A percentile compares a stretch with the other conserved stretches of the same genome.
Evolutionary conservation across 1,140 invertebrate genomes (phyloP).

Genomic region (Drosophila teissieri): DNA sequence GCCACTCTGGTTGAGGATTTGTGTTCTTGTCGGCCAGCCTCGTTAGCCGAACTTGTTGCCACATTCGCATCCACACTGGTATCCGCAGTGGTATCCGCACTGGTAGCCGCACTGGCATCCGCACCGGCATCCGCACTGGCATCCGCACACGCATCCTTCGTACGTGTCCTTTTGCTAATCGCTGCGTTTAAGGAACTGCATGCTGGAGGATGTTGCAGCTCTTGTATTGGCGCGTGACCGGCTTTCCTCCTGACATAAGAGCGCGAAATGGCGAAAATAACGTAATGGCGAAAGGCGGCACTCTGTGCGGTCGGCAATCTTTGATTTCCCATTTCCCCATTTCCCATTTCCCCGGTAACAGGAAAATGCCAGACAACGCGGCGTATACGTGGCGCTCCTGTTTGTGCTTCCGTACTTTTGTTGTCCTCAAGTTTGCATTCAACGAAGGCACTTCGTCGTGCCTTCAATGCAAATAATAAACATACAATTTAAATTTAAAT

Average conservation of each 20-base stretch:
- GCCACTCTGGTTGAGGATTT: constrained; percentile 29
- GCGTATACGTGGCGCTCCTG: constrained; percentile 44
- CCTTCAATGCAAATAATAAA: neutral
- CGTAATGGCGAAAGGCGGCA: neutral
- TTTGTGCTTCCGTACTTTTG: constrained; percentile 6
- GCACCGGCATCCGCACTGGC: neutral
- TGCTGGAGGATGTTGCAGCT: constrained; percentile 38
- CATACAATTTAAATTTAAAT: too few relatives aligned
- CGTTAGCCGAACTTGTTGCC: constrained; percentile 64
- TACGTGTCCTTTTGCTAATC: constrained; percentile 75
- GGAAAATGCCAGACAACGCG: constrained; percentile 10
- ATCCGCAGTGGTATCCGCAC: neutral
- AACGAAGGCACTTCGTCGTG: neutral
- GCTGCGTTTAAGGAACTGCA: constrained; percentile 60
- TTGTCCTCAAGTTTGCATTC: constrained; percentile 6
- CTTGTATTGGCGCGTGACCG: constrained; percentile 60
- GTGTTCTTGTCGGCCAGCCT: constrained; percentile 32
- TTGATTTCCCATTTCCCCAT: constrained; percentile 43
- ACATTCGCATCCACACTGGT: constrained; percentile 3
- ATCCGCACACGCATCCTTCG: constrained; percentile 32
- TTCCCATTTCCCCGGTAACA: constrained; percentile 24
- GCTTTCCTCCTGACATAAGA: constrained; percentile 28
- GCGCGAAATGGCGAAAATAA: constrained; percentile 1
- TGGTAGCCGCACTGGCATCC: neutral
- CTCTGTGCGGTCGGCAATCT: constrained; percentile 29